phyloP scores from a whole-genome alignment of 2,888 invertebrate genomes.

The Ceratothoa steindachneri region DNA sequence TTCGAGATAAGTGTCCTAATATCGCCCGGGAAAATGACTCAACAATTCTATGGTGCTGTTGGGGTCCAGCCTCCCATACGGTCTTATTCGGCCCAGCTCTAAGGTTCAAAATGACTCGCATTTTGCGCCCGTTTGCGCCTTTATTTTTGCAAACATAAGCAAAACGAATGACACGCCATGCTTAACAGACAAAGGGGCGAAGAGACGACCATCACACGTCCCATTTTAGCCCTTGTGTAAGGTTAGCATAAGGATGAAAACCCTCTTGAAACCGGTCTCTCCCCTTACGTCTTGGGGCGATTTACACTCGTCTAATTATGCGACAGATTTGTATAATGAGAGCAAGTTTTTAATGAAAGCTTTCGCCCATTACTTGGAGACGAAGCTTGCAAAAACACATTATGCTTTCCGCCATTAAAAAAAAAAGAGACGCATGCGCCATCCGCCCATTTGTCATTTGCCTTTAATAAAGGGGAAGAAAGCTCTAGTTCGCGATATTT shows the following conservation, averaged over 20 bases:
- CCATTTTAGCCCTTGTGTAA: not conserved
- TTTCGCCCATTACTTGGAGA: constrained; percentile 4
- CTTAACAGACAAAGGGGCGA: not conserved
- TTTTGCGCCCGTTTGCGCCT: constrained; percentile 16
- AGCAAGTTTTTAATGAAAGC: constrained; percentile 47
- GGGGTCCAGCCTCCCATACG: not conserved
- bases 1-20: constrained; percentile 44
- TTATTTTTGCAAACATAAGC: constrained; percentile 30
- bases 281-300: not conserved
- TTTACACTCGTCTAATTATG: constrained; percentile 40
- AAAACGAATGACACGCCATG: constrained; percentile 42
- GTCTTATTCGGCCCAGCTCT: not conserved
- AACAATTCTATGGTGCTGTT: constrained; percentile 15
- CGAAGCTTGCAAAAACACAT: constrained; percentile 8
- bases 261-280: too few species aligned
- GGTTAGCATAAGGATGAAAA: not conserved
- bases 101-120: not conserved
- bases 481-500: not conserved
- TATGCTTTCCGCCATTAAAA: constrained; percentile 7
- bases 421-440: not conserved
- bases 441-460: not conserved
- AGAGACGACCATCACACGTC: too few species aligned
- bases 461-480: not conserved
- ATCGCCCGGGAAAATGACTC: constrained; percentile 21
- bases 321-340: constrained; percentile 48